Base-by-base conservation (phyloP, 1,140 invertebrate species). In the Andricus grossulariae region DNA sequence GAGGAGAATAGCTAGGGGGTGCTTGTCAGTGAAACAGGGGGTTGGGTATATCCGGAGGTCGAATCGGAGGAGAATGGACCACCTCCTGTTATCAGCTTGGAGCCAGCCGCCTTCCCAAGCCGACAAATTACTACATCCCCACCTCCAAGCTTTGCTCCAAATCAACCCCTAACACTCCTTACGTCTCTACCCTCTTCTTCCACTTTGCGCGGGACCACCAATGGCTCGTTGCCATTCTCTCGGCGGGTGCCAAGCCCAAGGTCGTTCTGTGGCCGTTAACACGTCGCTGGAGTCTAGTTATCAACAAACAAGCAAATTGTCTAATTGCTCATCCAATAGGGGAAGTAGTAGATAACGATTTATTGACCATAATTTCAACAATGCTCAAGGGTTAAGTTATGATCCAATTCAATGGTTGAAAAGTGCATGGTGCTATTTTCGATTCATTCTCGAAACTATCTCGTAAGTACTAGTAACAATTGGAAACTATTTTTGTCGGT, bases 41-140 rank as follows among this genome's bases (percentile, higher is more conserved):
- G 45, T 18, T 15, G 75, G 79, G 81, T 80, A 76, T 77, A 50
- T 50, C 25, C 25, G 81, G 80, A 80, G 85, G 82, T 82, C 75
- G 85, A 87, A 88, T 86, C 83, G 85, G 80, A 83, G 84, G 87
- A 88, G 86, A 89, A 90, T 90, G 88, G 88, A 90, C 89, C 89
- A 88, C 81, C 84, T 82, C 82, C 84, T 80, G 88, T 90, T 90
- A 90, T 90, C 89, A 90, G 88, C 85, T 84, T 79, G 82, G 81
- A 85, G 79, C 86, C 88, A 89, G 88, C 85, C 84, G 85, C 83
- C 86, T 88, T 84, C 79, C 85, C 88, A 85, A 89, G 88, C 87
- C 88, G 88, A 90, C 89, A 90, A 90, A 90, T 90, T 90, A 90
- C 89, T 90, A 88, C 88, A 83, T 84, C 86, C 86, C 84, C 82